These are phyloP conservation scores for Euwallacea similis DNA, from an alignment of 1,140 invertebrate genomes.

Conservation along the genomic window DNA sequence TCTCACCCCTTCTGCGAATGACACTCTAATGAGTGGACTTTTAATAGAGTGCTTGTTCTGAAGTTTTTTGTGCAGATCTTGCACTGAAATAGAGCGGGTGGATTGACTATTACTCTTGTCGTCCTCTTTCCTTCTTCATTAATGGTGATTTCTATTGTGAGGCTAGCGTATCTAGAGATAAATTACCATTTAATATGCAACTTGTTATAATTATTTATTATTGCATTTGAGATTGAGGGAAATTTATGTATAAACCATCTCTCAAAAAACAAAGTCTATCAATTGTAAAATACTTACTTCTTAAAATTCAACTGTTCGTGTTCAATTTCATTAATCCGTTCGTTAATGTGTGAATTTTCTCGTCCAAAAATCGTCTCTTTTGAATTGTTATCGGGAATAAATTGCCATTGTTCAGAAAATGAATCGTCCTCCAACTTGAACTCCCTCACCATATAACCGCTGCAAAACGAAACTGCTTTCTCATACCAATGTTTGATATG, in stretches of 20 bases:
- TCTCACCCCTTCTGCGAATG: not conserved
- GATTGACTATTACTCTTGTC: constrained; percentile 40
- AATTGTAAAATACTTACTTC: constrained; percentile 10
- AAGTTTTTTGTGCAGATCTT: constrained; percentile 22
- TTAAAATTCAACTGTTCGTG: not conserved
- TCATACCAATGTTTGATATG: constrained; percentile 8
- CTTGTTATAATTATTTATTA: too few relatives aligned
- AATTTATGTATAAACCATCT: not conserved
- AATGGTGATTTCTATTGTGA: constrained; percentile 38
- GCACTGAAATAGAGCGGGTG: constrained; percentile 20
- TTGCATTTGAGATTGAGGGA: not conserved
- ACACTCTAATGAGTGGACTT: constrained; percentile 9
- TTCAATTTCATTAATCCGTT: too few relatives aligned
- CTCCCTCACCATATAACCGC: constrained; percentile 41
- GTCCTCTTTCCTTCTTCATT: constrained; percentile 28
- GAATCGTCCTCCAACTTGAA: constrained; percentile 19
- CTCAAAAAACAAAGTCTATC: not conserved
- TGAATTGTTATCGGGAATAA: constrained; percentile 37
- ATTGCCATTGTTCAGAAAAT: constrained; percentile 40
- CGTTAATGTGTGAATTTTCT: not conserved
- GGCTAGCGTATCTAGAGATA: constrained; percentile 30
- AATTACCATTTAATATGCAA: not conserved
- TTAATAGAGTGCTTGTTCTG: constrained; percentile 19
- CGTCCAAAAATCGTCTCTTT: constrained; percentile 30
- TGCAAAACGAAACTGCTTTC: constrained; percentile 33